Percentiles rank a stretch among this genome's conserved stretches.
Conservation (phyloP, 2,797 vertebrate species). For the Phyllotis vaccarum region DNA sequence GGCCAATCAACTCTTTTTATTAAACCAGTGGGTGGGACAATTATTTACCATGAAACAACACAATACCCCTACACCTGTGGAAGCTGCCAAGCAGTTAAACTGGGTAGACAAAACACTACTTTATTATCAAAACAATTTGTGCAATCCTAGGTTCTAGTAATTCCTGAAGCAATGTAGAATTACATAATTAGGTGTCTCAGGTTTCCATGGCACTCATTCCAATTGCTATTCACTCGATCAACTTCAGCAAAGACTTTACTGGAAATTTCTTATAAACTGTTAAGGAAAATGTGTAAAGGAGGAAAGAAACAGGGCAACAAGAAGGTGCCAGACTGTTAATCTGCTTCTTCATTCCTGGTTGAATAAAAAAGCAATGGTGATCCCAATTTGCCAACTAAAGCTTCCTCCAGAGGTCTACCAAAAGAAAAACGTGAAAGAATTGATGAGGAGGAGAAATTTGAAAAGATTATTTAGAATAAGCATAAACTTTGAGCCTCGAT, state of each 20-base stretch:
- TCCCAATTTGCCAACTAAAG: not conserved
- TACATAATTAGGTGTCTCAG: not conserved
- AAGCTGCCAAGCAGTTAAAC: not conserved
- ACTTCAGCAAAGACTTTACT: not conserved
- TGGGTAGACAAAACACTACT: not conserved
- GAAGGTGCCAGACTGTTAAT: too few relatives aligned
- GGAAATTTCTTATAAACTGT: not conserved
- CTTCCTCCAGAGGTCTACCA: too few relatives aligned
- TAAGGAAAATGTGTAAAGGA: not conserved
- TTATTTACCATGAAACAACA: too few relatives aligned
- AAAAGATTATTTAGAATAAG: not conserved
- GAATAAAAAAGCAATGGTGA: not conserved
- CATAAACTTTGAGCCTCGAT: not conserved
- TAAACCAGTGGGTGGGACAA: too few relatives aligned
- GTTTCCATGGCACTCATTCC: not conserved
- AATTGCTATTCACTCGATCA: too few relatives aligned
- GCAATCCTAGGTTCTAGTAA: too few relatives aligned
- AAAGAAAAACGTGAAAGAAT: not conserved
- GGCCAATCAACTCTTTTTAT: too few relatives aligned
- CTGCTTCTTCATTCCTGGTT: not conserved
- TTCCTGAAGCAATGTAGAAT: too few relatives aligned
- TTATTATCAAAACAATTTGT: not conserved
- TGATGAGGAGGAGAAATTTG: not conserved
- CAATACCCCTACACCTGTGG: too few relatives aligned
- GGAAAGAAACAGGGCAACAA: not conserved